Evolutionary conservation across 2,797 vertebrate species (phyloP), one percentile per base, ranked within the genome.

Genomic region (Benthosema pterotum): DNA sequence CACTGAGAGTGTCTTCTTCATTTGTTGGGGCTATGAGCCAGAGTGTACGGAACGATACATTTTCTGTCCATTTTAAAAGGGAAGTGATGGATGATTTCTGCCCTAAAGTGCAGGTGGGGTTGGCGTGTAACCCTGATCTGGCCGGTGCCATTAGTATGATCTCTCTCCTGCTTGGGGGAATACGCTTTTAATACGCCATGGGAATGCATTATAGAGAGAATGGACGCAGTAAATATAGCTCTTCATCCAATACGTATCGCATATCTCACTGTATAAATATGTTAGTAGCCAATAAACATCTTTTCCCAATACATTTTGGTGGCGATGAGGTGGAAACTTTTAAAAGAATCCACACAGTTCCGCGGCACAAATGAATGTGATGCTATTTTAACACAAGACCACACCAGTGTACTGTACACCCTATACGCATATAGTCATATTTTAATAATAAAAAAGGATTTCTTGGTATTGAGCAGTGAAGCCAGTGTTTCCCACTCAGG

Each of bases 1-100:
- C 79, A 78, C 81, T 91, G 79, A 88, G 78, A 88, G 83, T 83
- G 85, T 90, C 87, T 89, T 92, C 77, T 89, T 88, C 72, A 91
- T 91, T 91, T 87, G 71, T 88, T 84, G 72, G 69, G 74, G 63
- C 75, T 71, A 56, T 75, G 80, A 73, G 71, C 77, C 75, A 68
- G 61, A 73, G 79, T 70, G 71, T 84, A 83, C 67, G 67, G 76
- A 82, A 74, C 75, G 77, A 82, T 83, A 77, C 69, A 65, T 80
- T 85, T 82, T 88, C 73, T 77, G 75, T 79, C 72, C 57, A 55
- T 78, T 80, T 80, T 78, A 75, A 78, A 70, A 80, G 78, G 72
- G 72, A 83, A 71, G 45, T 83, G 75, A 86, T 82, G 74, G 87
- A 81, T 80, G 79, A 82, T 79, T 80, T 85, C 73, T 86, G 74